Evolutionary conservation across 1,140 invertebrate genomes (phyloP).

Genomic region (Bradysia coprophila): DNA sequence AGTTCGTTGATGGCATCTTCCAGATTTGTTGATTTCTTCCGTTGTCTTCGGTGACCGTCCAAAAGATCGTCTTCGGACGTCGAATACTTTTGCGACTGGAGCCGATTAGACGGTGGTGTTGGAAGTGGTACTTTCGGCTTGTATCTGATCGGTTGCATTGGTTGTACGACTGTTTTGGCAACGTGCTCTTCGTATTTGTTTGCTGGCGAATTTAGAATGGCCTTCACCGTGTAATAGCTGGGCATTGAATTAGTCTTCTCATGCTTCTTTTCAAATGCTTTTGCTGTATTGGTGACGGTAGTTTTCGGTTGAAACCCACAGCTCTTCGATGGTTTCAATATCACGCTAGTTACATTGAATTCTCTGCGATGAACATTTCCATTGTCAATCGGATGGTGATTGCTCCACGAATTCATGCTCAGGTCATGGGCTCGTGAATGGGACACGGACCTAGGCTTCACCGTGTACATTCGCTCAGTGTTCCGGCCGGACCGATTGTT

Average conservation of each 20-base stretch:
- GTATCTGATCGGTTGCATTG: not conserved
- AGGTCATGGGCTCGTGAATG: conserved; percentile 13
- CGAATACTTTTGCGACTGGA: not conserved
- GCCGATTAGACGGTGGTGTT: not conserved
- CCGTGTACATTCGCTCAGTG: not conserved
- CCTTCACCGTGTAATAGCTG: conserved; percentile 9
- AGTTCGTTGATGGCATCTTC: conserved; percentile 75
- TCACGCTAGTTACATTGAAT: not conserved
- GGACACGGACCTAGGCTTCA: conserved; percentile 17
- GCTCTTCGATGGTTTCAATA: not conserved
- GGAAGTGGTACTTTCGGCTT: not conserved
- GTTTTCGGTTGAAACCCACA: conserved; percentile 2
- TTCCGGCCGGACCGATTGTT: conserved; percentile 7
- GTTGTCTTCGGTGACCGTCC: too few relatives aligned
- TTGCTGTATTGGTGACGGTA: conserved; percentile 13
- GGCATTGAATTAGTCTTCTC: conserved; percentile 20
- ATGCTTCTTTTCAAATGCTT: conserved; percentile 8
- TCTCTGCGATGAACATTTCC: not conserved
- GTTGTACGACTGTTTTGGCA: conserved; percentile 8
- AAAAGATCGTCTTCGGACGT: not conserved
- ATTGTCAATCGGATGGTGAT: not conserved
- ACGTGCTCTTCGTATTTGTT: conserved; percentile 20
- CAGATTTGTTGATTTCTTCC: conserved; percentile 45
- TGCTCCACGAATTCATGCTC: conserved; percentile 14
- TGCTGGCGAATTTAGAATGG: conserved; percentile 5